A percentile compares a stretch with the other conserved stretches of the same genome.
These are phyloP conservation scores for Thalassoma bifasciatum DNA, from an alignment of 2,113 vertebrate species.

Conservation along the genomic window DNA sequence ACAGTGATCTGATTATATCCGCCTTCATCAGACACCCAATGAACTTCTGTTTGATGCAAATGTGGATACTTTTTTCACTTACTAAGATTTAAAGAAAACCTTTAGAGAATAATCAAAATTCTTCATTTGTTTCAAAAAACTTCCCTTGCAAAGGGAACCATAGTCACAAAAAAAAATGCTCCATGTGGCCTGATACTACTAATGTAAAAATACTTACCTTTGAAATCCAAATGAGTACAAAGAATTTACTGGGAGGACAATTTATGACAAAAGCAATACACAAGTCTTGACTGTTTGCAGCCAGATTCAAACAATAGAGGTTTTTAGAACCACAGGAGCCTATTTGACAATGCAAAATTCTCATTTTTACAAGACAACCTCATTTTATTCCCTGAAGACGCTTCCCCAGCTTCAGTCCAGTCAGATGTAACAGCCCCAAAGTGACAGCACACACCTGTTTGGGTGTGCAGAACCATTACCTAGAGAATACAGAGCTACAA, in stretches of 20 bases:
- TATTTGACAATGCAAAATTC: not conserved
- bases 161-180: too few species aligned
- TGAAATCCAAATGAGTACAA: too few species aligned
- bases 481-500: not conserved
- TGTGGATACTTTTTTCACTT: too few species aligned
- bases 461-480: not conserved
- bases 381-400: constrained; percentile 1
- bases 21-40: too few species aligned
- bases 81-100: too few species aligned
- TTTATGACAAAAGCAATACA: not conserved
- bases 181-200: not conserved
- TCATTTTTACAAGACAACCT: not conserved
- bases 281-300: not conserved
- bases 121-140: too few species aligned
- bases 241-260: not conserved
- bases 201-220: not conserved
- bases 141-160: too few species aligned
- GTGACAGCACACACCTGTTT: constrained; percentile 8
- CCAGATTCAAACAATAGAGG: not conserved
- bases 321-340: not conserved
- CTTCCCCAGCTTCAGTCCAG: not conserved
- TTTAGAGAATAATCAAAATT: too few species aligned
- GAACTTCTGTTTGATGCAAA: too few species aligned
- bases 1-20: too few species aligned
- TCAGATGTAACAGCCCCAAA: not conserved